phyloP scores from a whole-genome alignment of 2,888 invertebrate species.

The Thalpophila matura region DNA sequence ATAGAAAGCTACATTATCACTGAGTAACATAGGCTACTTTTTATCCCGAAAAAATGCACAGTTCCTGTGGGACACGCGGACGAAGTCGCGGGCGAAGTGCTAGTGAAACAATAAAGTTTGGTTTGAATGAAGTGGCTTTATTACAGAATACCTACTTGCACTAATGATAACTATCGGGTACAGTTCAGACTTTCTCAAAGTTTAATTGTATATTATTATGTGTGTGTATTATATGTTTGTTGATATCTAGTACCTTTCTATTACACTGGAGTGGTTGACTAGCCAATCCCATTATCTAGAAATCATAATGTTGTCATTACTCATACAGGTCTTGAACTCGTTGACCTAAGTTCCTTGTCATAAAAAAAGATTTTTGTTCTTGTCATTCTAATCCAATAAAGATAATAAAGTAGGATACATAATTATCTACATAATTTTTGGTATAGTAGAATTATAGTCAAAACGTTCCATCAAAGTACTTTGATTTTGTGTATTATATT shows the following conservation, averaged over 20 bases:
- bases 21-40: too few relatives aligned
- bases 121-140: slow-evolving; percentile 3
- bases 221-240: slow-evolving; percentile 16
- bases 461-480: background rate
- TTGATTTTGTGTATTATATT: background rate
- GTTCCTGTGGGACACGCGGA: too few relatives aligned
- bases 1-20: too few relatives aligned
- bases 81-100: too few relatives aligned
- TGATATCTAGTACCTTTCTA: slow-evolving; percentile 14
- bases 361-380: too few relatives aligned
- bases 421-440: too few relatives aligned
- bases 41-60: too few relatives aligned
- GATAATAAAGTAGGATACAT: too few relatives aligned
- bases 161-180: slow-evolving; percentile 50
- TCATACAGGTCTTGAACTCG: too few relatives aligned
- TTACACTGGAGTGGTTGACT: slow-evolving; percentile 17
- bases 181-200: slow-evolving; percentile 47
- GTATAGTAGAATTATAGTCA: too few relatives aligned
- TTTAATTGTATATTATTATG: slow-evolving; percentile 39
- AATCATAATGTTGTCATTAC: background rate
- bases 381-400: too few relatives aligned
- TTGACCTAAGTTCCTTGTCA: too few relatives aligned
- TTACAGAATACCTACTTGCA: background rate
- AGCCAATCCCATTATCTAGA: slow-evolving; percentile 5
- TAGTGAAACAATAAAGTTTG: slow-evolving; percentile 30